Conservation (phyloP, 2,113 vertebrate species). For the Misgurnus mizolepis region DNA sequence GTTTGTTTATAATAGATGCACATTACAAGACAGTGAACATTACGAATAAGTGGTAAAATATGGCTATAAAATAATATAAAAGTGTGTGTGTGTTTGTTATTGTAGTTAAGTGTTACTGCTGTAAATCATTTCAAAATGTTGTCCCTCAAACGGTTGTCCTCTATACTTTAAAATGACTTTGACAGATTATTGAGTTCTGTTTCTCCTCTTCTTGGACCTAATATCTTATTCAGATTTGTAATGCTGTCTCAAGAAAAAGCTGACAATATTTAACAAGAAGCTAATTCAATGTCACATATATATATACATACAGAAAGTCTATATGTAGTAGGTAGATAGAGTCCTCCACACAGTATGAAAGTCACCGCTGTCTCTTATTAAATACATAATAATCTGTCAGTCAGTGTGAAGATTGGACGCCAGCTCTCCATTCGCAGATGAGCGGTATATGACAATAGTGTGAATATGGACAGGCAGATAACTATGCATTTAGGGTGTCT, state of each 20-base stretch:
- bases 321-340: constrained; percentile 62
- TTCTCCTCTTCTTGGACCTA: constrained; percentile 37
- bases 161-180: neutral
- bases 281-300: constrained; percentile 70
- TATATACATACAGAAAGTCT: constrained; percentile 54
- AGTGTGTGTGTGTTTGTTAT: no score
- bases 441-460: constrained; percentile 69
- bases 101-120: no score
- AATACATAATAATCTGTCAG: constrained; percentile 65
- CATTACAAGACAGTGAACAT: no score
- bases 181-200: constrained; percentile 3
- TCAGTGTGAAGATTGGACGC: constrained; percentile 64
- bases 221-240: constrained; percentile 68
- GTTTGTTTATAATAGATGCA: no score
- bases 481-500: constrained; percentile 65
- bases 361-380: constrained; percentile 62
- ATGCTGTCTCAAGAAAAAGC: constrained; percentile 65
- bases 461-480: constrained; percentile 73
- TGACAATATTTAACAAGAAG: constrained; percentile 63
- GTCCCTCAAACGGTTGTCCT: no score
- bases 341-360: constrained; percentile 68
- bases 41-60: no score
- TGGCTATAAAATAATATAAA: no score
- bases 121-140: no score
- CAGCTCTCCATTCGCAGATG: constrained; percentile 74